These are phyloP conservation scores for Didymodactylos carnosus DNA, from an alignment of 2,888 invertebrate species.

Conservation along the genomic window DNA sequence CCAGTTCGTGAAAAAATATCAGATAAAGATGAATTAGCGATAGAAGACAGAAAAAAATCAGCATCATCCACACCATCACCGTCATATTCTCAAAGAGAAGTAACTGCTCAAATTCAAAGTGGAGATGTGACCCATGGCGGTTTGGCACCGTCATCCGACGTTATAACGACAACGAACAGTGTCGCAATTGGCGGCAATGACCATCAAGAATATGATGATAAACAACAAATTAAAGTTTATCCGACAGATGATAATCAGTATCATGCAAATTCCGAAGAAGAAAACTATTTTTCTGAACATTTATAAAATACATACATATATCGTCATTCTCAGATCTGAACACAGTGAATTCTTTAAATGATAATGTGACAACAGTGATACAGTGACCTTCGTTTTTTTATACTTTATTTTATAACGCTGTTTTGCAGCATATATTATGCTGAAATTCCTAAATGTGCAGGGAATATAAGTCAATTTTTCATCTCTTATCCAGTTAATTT, in stretches of 20 bases:
- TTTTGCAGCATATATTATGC: too few relatives aligned
- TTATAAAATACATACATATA: neutral
- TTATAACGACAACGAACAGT: too few relatives aligned
- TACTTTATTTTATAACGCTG: too few relatives aligned
- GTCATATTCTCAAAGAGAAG: neutral
- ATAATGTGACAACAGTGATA: too few relatives aligned
- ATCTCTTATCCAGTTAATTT: too few relatives aligned
- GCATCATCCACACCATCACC: neutral
- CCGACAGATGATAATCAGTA: neutral
- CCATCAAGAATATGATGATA: neutral
- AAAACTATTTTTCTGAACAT: neutral
- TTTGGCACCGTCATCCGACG: too few relatives aligned
- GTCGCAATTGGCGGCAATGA: neutral
- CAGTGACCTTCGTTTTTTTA: too few relatives aligned
- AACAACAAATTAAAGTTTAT: neutral
- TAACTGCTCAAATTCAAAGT: neutral
- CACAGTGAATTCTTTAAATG: too few relatives aligned
- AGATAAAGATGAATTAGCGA: neutral
- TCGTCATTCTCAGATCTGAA: too few relatives aligned
- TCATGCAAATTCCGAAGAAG: neutral
- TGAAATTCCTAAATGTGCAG: too few relatives aligned
- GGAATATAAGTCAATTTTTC: too few relatives aligned
- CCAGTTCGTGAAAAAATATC: neutral
- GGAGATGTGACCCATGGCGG: neutral
- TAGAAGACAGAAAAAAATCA: neutral